Evolutionary conservation across 2,888 invertebrate genomes (phyloP).

Genomic region (Cyclophora punctaria): DNA sequence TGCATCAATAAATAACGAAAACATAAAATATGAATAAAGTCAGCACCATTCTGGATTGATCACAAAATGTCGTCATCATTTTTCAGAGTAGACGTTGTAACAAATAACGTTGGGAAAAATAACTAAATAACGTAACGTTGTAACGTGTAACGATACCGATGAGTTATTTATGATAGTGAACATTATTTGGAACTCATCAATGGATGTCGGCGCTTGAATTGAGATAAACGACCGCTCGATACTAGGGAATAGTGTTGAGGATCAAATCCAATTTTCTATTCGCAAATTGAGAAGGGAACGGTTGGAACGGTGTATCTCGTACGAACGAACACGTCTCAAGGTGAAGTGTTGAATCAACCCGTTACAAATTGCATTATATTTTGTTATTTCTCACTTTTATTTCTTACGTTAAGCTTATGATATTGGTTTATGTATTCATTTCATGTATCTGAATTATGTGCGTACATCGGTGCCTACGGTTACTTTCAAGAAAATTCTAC

Average conservation of each 20-base stretch:
- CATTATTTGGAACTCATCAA: slow-evolving; percentile 28
- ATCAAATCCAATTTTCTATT: slow-evolving; percentile 55
- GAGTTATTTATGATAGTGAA: slow-evolving; percentile 34
- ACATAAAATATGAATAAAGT: no score
- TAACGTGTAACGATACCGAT: slow-evolving; percentile 20
- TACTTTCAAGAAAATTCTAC: no score
- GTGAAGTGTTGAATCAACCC: slow-evolving; percentile 22
- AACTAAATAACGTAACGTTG: slow-evolving; percentile 3
- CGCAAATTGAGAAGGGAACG: slow-evolving; percentile 50
- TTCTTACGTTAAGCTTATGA: no score
- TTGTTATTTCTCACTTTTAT: no score
- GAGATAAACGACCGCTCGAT: slow-evolving; percentile 49
- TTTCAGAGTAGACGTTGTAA: neutral
- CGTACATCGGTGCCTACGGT: no score
- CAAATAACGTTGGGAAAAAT: slow-evolving; percentile 1
- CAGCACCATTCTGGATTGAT: no score
- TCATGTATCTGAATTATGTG: no score
- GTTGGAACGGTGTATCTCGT: slow-evolving; percentile 31
- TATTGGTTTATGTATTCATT: no score
- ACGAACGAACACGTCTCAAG: slow-evolving; percentile 26
- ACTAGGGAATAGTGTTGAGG: slow-evolving; percentile 49
- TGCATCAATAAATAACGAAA: no score
- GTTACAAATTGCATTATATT: no score
- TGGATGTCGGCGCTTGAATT: slow-evolving; percentile 44
- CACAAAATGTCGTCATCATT: no score